Base-by-base conservation (phyloP, 2,888 invertebrate species). In the Coelogynopora nodosa region DNA sequence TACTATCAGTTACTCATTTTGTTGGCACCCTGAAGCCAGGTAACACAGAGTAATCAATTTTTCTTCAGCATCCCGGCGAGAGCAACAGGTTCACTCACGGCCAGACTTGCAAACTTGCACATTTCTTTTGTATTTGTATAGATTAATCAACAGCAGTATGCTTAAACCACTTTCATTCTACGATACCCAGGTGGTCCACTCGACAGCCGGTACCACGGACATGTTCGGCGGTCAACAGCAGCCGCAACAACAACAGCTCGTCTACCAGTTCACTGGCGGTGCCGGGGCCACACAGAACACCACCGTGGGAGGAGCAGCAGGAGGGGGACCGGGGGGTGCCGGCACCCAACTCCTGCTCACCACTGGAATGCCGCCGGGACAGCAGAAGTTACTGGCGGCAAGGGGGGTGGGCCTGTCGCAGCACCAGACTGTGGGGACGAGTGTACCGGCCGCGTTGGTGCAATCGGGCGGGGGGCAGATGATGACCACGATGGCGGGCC, bases 201-300 rank as follows among this genome's bases (percentile, higher is more conserved):
- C 67, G n/a, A 30, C 88, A 10, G 86, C 89, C 18, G 86, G 88
- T 13, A 85, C 89, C 31, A 89, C 89, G 29, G 87, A 84, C 2
- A 89, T 89, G 88, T 88, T 30, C 88, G 87, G 0, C 87, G 87
- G 13, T 49, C 67, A 31, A 88, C 88, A 27, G 88, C 88, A 87
- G 26, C 87, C 86, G 85, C 83, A 87, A 31, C 88, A 87, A 26
- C 87, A 87, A 85, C 83, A 88, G 67, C 87, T 67, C 49, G 80
- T 67, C 82, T 86, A 87, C 86, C 88, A 88, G 30, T 89, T 89
- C 87, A 88, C 88, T 74, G 89, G 89, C 88, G 88, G 30, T 49
- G 28, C 80, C 23, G 30, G 30, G 49, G 80, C 27, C 81, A 29
- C 29, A 31, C 80, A 81, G 30, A n/a, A 23, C 30, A 27, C n/a